Conservation (phyloP, 1,140 invertebrate species). For the Nephotettix cincticeps region DNA sequence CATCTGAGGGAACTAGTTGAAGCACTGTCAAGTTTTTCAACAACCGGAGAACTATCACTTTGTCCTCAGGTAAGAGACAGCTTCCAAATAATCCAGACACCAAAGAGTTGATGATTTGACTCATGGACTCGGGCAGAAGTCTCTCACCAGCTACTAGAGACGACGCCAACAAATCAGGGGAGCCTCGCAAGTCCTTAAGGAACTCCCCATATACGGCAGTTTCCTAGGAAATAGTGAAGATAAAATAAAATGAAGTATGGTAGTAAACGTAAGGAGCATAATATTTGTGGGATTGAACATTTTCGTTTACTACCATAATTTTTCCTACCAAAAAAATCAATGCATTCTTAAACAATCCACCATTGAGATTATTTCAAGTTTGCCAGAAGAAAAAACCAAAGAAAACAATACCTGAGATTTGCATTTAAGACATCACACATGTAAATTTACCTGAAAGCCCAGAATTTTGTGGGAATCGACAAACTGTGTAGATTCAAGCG, state of each 20-base stretch:
- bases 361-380: too few species aligned
- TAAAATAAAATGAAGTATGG: too few species aligned
- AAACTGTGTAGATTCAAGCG: conserved; percentile 77
- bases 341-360: too few species aligned
- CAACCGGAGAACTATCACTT: conserved; percentile 72
- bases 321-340: too few species aligned
- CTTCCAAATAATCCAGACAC: conserved; percentile 83
- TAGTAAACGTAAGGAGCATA: too few species aligned
- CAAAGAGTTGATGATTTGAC: conserved; percentile 67
- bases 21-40: conserved; percentile 80
- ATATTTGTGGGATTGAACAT: too few species aligned
- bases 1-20: conserved; percentile 76
- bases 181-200: conserved; percentile 71
- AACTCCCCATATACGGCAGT: conserved; percentile 76
- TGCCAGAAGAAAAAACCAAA: too few species aligned
- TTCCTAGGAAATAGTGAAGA: conserved; percentile 51
- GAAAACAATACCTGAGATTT: too few species aligned
- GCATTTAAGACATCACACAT: too few species aligned
- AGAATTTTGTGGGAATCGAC: conserved; percentile 86
- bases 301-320: too few species aligned
- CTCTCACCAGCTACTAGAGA: conserved; percentile 79
- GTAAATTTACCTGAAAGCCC: conserved; percentile 64
- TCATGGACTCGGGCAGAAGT: conserved; percentile 59
- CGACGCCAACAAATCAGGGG: conserved; percentile 76
- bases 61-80: conserved; percentile 78